Conservation (phyloP, 2,113 vertebrate genomes). For the Athene noctua region DNA sequence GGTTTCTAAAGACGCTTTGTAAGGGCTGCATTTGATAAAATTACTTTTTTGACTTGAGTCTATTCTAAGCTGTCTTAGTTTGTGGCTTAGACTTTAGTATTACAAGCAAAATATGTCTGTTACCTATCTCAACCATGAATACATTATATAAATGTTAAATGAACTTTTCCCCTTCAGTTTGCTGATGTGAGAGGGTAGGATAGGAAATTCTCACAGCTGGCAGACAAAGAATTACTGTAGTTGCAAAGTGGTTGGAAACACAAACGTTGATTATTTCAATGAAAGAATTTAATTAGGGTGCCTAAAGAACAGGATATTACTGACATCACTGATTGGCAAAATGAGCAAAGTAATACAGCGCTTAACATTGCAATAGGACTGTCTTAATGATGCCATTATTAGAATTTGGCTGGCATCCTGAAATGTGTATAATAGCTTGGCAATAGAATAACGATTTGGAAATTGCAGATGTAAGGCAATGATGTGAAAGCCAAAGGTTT, state of each 20-base stretch:
- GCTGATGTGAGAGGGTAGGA: constrained; percentile 68
- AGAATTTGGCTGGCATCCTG: constrained; percentile 74
- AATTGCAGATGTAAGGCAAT: constrained; percentile 70
- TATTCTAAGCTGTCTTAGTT: background rate
- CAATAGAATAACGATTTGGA: constrained; percentile 64
- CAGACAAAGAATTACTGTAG: constrained; percentile 77
- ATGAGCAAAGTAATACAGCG: constrained; percentile 63
- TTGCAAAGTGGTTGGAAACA: constrained; percentile 67
- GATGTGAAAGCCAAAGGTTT: constrained; percentile 66
- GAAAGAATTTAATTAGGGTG: constrained; percentile 78
- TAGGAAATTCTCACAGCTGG: constrained; percentile 80
- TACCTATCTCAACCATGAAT: constrained; percentile 47
- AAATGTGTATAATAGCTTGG: constrained; percentile 74
- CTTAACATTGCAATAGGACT: constrained; percentile 69
- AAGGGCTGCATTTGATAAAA: background rate
- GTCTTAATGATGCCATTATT: constrained; percentile 74
- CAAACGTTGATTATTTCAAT: constrained; percentile 78
- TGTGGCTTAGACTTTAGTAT: background rate
- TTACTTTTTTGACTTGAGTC: background rate
- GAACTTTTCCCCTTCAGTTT: constrained; percentile 65
- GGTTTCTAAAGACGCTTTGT: background rate
- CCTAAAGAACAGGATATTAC: constrained; percentile 75
- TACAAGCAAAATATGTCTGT: background rate
- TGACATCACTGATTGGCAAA: constrained; percentile 75
- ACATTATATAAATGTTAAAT: constrained; percentile 58